Evolutionary conservation across 1,140 invertebrate genomes (phyloP).

Genomic region (Gonioctena quinquepunctata): DNA sequence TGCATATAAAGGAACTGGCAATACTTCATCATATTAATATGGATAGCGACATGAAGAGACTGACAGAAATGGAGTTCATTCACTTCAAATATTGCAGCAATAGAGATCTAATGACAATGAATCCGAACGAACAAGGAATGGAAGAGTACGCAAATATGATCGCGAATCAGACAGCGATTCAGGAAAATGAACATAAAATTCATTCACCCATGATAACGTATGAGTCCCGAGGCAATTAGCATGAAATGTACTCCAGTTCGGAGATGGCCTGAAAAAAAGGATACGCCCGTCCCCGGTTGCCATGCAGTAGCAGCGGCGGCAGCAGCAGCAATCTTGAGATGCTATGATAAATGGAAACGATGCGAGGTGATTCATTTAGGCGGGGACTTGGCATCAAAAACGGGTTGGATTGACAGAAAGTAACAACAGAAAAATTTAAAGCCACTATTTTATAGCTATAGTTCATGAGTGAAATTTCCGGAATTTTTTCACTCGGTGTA

Average conservation of each 20-base stretch:
- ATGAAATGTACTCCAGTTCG: neutral
- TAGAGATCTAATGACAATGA: neutral
- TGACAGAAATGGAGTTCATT: too few species aligned
- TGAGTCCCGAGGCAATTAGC: neutral
- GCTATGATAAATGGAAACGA: constrained; percentile 45
- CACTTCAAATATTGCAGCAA: too few species aligned
- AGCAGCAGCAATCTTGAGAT: constrained; percentile 15
- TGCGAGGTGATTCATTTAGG: constrained; percentile 48
- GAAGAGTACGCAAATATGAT: neutral
- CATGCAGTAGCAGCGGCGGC: neutral
- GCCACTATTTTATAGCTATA: too few species aligned
- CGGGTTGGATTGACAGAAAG: too few species aligned
- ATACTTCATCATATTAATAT: too few species aligned
- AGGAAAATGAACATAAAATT: neutral
- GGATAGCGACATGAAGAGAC: too few species aligned
- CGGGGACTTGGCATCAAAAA: too few species aligned
- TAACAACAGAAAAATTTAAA: too few species aligned
- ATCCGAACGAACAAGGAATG: neutral
- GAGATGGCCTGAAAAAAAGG: neutral
- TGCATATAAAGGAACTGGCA: too few species aligned
- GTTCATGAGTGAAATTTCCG: too few species aligned
- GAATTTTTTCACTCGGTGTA: too few species aligned
- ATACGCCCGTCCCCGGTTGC: constrained; percentile 6
- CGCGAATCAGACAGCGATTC: neutral
- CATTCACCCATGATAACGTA: neutral